A percentile compares a stretch with the other conserved stretches of the same genome.
Evolutionary conservation across 2,888 invertebrate genomes (phyloP).

Genomic region (Chromoteleia sp.): DNA sequence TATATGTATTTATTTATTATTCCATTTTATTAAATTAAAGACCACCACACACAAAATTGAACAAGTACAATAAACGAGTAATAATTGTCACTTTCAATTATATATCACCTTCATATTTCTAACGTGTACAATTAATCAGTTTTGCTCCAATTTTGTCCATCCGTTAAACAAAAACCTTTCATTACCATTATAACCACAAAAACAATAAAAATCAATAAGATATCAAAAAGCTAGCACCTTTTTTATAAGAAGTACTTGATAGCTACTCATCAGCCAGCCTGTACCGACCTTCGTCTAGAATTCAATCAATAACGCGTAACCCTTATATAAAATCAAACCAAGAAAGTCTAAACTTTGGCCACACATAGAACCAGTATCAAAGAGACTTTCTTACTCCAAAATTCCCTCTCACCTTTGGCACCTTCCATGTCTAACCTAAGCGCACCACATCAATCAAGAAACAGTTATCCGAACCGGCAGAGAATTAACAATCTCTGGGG

Average conservation of each 20-base stretch:
- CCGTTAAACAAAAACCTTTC: background rate
- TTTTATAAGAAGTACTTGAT: conserved; percentile 34
- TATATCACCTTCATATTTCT: too few species aligned
- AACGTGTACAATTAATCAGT: too few species aligned
- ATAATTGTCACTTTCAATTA: too few species aligned
- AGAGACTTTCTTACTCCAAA: background rate
- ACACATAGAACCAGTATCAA: background rate
- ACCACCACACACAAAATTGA: too few species aligned
- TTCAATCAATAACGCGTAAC: conserved; percentile 54
- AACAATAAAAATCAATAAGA: background rate
- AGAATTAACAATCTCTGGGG: conserved; percentile 1
- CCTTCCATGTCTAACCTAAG: background rate
- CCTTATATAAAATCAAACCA: conserved; percentile 45
- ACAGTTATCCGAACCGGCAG: background rate
- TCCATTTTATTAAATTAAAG: too few species aligned
- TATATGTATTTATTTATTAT: too few species aligned
- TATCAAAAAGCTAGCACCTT: conserved; percentile 16
- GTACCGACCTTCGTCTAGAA: conserved; percentile 44
- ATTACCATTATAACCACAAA: background rate
- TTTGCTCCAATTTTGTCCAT: too few species aligned
- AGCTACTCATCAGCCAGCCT: conserved; percentile 13
- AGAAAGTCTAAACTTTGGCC: conserved; percentile 40
- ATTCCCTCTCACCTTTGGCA: background rate
- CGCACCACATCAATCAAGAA: background rate
- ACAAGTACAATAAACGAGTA: too few species aligned